These are phyloP conservation scores for Lampris incognitus DNA, from an alignment of 2,113 vertebrate species.

Conservation along the genomic window DNA sequence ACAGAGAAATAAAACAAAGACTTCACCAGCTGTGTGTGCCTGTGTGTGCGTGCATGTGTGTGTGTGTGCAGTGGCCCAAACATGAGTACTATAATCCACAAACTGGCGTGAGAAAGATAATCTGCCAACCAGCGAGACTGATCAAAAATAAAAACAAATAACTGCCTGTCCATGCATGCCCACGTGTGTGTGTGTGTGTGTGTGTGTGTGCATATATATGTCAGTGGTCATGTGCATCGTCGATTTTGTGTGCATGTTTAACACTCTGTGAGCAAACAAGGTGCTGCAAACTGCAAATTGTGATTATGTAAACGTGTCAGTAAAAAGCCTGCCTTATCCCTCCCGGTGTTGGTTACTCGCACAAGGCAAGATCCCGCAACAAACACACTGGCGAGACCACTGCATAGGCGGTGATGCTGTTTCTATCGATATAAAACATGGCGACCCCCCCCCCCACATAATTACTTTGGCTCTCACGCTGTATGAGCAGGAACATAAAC, in stretches of 20 bases:
- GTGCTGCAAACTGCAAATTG: neutral
- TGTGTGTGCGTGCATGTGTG: neutral
- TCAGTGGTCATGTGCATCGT: neutral
- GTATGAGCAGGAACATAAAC: too few species aligned
- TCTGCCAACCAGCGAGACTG: constrained; percentile 1
- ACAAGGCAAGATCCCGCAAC: neutral
- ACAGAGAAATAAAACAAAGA: constrained; percentile 39
- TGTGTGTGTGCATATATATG: neutral
- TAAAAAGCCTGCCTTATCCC: constrained; percentile 36
- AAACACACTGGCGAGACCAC: neutral
- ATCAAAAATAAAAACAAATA: neutral
- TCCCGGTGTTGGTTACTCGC: constrained; percentile 28
- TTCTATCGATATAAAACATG: neutral
- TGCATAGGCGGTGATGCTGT: neutral
- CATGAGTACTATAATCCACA: constrained; percentile 22
- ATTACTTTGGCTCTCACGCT: too few species aligned
- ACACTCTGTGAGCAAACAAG: neutral
- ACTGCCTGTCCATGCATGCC: neutral
- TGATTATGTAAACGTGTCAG: neutral
- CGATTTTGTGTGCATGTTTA: neutral
- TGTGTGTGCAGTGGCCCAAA: constrained; percentile 1
- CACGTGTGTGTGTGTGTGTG: neutral
- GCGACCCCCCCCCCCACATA: too few species aligned
- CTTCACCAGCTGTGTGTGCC: constrained; percentile 12
- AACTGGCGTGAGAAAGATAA: constrained; percentile 14